These are phyloP conservation scores for Chymomyza procnemis DNA, from an alignment of 2,888 invertebrate species.

Conservation along the genomic window DNA sequence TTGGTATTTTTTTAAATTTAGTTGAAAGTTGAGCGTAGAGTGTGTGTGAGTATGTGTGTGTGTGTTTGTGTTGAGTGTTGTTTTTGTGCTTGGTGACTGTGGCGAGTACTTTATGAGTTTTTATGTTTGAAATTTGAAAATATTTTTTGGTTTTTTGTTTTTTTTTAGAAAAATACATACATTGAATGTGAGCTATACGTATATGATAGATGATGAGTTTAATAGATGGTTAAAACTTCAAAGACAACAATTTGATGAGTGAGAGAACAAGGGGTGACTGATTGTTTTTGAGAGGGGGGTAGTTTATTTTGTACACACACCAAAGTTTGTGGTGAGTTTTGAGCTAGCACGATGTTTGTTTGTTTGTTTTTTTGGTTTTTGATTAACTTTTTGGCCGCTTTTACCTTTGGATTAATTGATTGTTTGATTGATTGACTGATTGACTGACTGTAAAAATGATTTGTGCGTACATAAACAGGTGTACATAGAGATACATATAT, in stretches of 20 bases:
- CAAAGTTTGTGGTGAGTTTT: neutral
- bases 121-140: neutral
- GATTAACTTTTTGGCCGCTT: neutral
- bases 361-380: too few relatives aligned
- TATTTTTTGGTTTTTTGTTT: slow-evolving; percentile 1
- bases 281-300: slow-evolving; percentile 40
- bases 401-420: neutral
- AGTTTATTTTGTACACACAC: slow-evolving; percentile 17
- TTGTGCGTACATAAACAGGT: slow-evolving; percentile 1
- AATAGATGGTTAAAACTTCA: slow-evolving; percentile 65
- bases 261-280: slow-evolving; percentile 60
- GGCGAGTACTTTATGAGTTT: neutral
- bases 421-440: neutral
- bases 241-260: slow-evolving; percentile 69
- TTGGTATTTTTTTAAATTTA: neutral
- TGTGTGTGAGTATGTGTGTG: neutral
- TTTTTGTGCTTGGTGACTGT: neutral
- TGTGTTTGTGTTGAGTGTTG: neutral
- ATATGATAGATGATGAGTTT: slow-evolving; percentile 38
- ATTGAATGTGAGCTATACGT: neutral
- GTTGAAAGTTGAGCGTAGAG: neutral
- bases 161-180: neutral
- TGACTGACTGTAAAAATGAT: neutral
- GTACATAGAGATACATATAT: neutral
- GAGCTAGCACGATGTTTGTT: too few relatives aligned